Evolutionary conservation across 2,888 invertebrate species (phyloP), one percentile per base, ranked within the genome.

Genomic region (Liopterus haemorrhoidalis): DNA sequence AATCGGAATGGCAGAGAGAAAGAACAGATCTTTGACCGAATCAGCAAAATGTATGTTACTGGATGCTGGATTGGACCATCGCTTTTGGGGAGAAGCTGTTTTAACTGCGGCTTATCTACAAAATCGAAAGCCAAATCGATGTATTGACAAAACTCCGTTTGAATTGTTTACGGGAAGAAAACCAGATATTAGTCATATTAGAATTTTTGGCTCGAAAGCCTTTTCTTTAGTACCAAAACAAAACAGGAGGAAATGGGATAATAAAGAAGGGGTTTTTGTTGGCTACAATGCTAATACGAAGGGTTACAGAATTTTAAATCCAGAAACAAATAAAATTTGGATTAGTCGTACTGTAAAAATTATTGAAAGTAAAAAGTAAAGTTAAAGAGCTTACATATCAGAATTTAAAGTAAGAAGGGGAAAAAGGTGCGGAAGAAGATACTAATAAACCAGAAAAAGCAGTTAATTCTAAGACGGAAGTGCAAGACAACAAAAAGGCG

Each of bases 191-290:
- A 50, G 40, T 20, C 55, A 64, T 24, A 21, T 66, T 12, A 46
- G 55, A 30, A 54, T 61, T 20, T 68, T 68, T 57, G 66, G 64
- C 11, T 54, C 53, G 8, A 39, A 54, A 37, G 57, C 55, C 5
- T 57, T 57, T 50, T 54, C 53, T 6, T 58, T 61, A 39, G 44
- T 62, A 12, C 59, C 60, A 0, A 57, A 59, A 49, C 52, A 59
- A 32, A 55, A 54, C 37, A 45, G 57, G n/a, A 42, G 36, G 24
- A 61, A 60, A 50, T 55, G 51, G 50, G 58, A 61, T 51, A 40
- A 55, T 3, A 64, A 64, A 41, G 48, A 59, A 51, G 56, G n/a
- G n/a, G n/a, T n/a, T n/a, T n/a, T n/a, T n/a, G n/a, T n/a, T n/a
- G n/a, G n/a, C n/a, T n/a, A n/a, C n/a, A n/a, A n/a, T n/a, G n/a